Evolutionary conservation across 1,140 invertebrate species (phyloP), one percentile per base, ranked within the genome.

Genomic region (Octopus sinensis): DNA sequence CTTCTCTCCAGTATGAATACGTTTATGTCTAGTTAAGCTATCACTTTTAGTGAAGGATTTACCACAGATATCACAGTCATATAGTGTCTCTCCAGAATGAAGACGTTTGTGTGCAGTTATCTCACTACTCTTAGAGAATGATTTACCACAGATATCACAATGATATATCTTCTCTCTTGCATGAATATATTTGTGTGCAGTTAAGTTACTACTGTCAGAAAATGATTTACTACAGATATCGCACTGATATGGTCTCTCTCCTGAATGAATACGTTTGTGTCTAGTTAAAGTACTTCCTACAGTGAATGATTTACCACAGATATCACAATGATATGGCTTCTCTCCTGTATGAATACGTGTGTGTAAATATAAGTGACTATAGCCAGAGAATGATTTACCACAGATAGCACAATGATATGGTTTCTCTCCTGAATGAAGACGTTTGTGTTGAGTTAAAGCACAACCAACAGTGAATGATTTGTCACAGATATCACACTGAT

Each of bases 51-150:
- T 81, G 80, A 84, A 84, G 10, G 78, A 56, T 53, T 84, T 84
- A 5, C 82, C 82, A 68, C 84, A 84, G 6, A 84, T 75, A 54
- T 84, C 84, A 79, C 84, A 84, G 7, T 83, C 43, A 79, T 80
- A 84, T 51, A 82, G 77, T 68, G 77, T 80, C 17, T 54, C 56
- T 0, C 51, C 53, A 5, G 76, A 78, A 78, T 84, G 84, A 0
- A 83, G 79, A 68, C 68, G 17, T 5, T 13, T 17, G 13, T 73
- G 68, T 5, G 17, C 17, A n/a, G 17, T 73, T 23, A 73, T 13
- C 17, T 73, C 68, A 23, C 68, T 13, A 13, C 30, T 73, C 13
- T 73, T 13, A 17, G 68, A 13, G 30, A 73, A 73, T 5, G 68
- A n/a, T 73, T 73, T 73, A 4, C 30, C 7, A 13, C 68, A 73